phyloP scores from a whole-genome alignment of 2,113 vertebrate genomes.

The Colistium nudipinnis region DNA sequence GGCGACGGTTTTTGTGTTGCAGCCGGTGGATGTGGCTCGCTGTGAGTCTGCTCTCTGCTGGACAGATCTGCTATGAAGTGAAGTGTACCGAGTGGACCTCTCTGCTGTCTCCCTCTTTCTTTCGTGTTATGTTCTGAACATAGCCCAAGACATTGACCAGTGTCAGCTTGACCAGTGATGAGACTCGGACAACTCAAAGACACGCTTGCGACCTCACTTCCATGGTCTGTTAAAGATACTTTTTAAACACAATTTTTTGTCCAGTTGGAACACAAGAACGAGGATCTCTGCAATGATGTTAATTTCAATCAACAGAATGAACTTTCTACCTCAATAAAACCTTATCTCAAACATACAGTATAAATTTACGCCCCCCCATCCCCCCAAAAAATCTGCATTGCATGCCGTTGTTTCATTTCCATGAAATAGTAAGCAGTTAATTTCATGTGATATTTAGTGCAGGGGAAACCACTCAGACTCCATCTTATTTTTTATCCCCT shows the following conservation, averaged over 20 bases:
- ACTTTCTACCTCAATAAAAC: slow-evolving; percentile 32
- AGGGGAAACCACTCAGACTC: slow-evolving; percentile 27
- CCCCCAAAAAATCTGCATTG: slow-evolving; percentile 38
- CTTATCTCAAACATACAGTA: slow-evolving; percentile 18
- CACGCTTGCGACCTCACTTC: not conserved
- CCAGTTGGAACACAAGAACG: slow-evolving; percentile 11
- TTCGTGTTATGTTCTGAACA: slow-evolving; percentile 38
- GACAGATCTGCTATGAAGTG: slow-evolving; percentile 56
- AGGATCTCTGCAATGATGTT: slow-evolving; percentile 6
- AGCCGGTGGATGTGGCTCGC: slow-evolving; percentile 21
- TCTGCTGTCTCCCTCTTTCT: slow-evolving; percentile 17
- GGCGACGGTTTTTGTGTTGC: slow-evolving; percentile 19
- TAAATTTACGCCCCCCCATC: slow-evolving; percentile 18
- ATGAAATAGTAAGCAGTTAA: slow-evolving; percentile 17
- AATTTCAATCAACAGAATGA: slow-evolving; percentile 31
- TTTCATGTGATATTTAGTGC: slow-evolving; percentile 48
- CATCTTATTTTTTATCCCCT: slow-evolving; percentile 29
- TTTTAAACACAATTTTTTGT: slow-evolving; percentile 18
- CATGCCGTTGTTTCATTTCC: slow-evolving; percentile 24
- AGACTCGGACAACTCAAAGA: slow-evolving; percentile 26
- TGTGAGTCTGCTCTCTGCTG: slow-evolving; percentile 71
- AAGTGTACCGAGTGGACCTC: slow-evolving; percentile 11
- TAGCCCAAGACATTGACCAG: slow-evolving; percentile 37
- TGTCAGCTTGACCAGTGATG: slow-evolving; percentile 30
- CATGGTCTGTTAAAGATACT: slow-evolving; percentile 14